Evolutionary conservation across 2,888 invertebrate species (phyloP).

Genomic region (Chloromyia formosa): DNA sequence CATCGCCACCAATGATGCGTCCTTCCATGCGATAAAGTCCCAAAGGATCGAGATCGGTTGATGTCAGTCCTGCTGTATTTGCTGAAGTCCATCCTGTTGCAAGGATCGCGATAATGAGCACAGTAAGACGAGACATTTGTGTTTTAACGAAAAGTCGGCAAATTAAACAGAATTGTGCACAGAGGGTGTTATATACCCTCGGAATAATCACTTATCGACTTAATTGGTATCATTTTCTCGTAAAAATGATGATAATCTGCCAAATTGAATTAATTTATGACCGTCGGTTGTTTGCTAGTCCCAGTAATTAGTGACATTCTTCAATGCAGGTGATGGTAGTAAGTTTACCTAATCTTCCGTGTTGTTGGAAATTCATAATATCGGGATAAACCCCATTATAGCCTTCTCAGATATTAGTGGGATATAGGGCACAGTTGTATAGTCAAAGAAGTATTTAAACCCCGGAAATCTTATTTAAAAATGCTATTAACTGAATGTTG

Average conservation of each 20-base stretch:
- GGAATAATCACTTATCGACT: slow-evolving; percentile 10
- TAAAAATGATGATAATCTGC: slow-evolving; percentile 36
- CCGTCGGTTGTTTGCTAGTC: slow-evolving; percentile 11
- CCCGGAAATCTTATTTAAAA: no score
- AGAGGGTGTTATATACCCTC: slow-evolving; percentile 22
- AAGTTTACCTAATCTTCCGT: no score
- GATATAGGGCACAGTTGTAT: no score
- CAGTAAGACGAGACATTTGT: slow-evolving; percentile 11
- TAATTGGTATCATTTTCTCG: slow-evolving; percentile 28
- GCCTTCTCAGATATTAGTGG: no score
- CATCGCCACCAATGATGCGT: slow-evolving; percentile 49
- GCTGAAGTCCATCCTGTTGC: background rate
- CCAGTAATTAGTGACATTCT: background rate
- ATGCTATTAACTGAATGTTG: no score
- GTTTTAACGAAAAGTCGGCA: background rate
- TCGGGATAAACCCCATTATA: no score
- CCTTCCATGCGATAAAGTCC: slow-evolving; percentile 44
- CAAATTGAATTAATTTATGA: slow-evolving; percentile 37
- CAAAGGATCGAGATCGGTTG: background rate
- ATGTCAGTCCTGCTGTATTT: slow-evolving; percentile 45
- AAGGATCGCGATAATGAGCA: background rate
- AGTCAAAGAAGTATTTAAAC: no score
- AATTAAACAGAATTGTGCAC: no score
- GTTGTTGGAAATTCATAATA: no score
- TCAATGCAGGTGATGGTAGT: background rate